phyloP scores from a whole-genome alignment of 2,797 vertebrate genomes.

The Propithecus deckenii region DNA sequence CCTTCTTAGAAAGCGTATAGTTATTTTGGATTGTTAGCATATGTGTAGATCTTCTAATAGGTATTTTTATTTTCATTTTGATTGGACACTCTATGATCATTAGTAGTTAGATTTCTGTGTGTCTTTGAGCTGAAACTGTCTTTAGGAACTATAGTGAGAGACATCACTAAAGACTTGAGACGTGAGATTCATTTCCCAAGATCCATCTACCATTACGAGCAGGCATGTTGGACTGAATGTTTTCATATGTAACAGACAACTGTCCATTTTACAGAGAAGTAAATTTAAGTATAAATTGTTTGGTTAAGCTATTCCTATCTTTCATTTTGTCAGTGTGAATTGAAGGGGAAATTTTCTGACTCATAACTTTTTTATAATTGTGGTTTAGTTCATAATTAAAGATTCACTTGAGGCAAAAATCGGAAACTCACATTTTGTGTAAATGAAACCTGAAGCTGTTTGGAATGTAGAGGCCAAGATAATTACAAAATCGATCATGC shows the following conservation, averaged over 20 bases:
- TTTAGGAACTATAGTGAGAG: background rate
- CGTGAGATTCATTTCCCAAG: background rate
- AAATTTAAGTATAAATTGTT: conserved; percentile 5
- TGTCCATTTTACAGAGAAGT: background rate
- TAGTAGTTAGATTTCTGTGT: background rate
- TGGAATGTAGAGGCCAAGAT: conserved; percentile 46
- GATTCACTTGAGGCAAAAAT: conserved; percentile 53
- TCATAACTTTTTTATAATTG: conserved; percentile 58
- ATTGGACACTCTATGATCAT: background rate
- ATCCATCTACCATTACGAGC: background rate
- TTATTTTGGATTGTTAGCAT: background rate
- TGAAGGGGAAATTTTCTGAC: conserved; percentile 64
- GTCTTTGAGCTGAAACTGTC: background rate
- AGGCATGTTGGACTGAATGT: background rate
- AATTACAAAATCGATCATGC: conserved; percentile 70
- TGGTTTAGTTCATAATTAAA: conserved; percentile 64
- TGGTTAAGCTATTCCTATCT: conserved; percentile 32
- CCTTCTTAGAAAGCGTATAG: background rate
- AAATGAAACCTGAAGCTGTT: conserved; percentile 73
- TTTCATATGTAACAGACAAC: background rate
- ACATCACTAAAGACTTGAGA: background rate
- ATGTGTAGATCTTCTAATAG: background rate
- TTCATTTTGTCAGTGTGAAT: conserved; percentile 58
- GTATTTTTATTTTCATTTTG: background rate
- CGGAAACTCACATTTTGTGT: conserved; percentile 56